phyloP scores from a whole-genome alignment of 2,113 vertebrate species.

The Pogonocichla stellata region DNA sequence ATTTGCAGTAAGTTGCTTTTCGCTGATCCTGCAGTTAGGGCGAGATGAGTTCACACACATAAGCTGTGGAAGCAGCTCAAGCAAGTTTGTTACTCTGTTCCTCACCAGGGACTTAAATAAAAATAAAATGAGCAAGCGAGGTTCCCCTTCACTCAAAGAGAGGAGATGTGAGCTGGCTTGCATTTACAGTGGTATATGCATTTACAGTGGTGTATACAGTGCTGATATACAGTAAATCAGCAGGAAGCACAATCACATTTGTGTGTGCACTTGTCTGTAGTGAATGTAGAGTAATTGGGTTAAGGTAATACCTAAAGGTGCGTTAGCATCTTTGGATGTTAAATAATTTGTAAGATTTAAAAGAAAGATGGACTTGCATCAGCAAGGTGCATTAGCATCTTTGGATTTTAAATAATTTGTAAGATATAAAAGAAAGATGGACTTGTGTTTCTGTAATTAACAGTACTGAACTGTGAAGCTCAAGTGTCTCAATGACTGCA shows the following conservation, averaged over 20 bases:
- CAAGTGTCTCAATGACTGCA: background rate
- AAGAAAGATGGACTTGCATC: background rate
- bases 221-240: background rate
- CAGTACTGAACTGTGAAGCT: background rate
- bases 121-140: background rate
- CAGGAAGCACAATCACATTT: background rate
- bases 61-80: background rate
- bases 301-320: background rate
- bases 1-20: background rate
- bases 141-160: background rate
- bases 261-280: background rate
- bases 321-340: background rate
- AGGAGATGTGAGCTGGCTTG: background rate
- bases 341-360: background rate
- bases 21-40: fast-evolving
- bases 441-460: background rate
- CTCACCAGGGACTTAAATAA: background rate
- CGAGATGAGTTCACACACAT: background rate
- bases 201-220: background rate
- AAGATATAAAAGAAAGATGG: background rate
- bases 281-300: background rate
- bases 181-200: background rate
- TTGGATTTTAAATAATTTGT: background rate
- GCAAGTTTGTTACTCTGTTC: background rate
- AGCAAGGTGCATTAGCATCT: background rate